Percentiles rank a stretch among this genome's conserved stretches.
phyloP scores from a whole-genome alignment of 2,888 invertebrate species.

The Amaurobius ferox region DNA sequence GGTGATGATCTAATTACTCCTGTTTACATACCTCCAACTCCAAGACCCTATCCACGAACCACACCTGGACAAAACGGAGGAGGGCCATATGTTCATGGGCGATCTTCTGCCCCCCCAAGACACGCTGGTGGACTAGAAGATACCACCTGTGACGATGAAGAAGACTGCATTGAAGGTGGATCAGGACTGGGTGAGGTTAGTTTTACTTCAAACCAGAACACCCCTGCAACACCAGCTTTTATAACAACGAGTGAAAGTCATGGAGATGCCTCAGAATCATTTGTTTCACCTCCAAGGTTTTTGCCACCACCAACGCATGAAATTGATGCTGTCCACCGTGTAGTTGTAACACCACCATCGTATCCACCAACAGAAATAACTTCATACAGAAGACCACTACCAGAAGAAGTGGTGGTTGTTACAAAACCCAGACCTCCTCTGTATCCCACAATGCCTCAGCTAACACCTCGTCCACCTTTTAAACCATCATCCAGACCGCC shows the following conservation, averaged over 20 bases:
- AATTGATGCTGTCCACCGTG: constrained; percentile 26
- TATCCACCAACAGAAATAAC: neutral
- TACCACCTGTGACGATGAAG: constrained; percentile 84
- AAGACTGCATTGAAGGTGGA: constrained; percentile 88
- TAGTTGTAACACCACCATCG: constrained; percentile 37
- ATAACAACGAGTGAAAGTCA: constrained; percentile 28
- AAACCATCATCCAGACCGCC: constrained; percentile 52
- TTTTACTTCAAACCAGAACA: constrained; percentile 41
- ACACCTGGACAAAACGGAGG: constrained; percentile 42
- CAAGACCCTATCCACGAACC: constrained; percentile 49
- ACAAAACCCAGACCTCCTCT: constrained; percentile 32
- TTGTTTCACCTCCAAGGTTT: constrained; percentile 37
- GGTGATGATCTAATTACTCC: constrained; percentile 93
- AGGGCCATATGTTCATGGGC: constrained; percentile 80
- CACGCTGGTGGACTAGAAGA: constrained; percentile 77
- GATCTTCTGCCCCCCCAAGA: constrained; percentile 80
- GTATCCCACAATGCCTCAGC: constrained; percentile 41
- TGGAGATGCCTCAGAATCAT: constrained; percentile 31
- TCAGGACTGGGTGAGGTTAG: constrained; percentile 84
- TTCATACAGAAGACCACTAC: constrained; percentile 14
- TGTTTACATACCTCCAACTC: constrained; percentile 85
- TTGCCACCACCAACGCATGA: constrained; percentile 55
- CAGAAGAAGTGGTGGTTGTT: constrained; percentile 19
- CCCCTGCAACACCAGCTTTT: constrained; percentile 42
- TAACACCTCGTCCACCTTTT: constrained; percentile 41